phyloP scores from a whole-genome alignment of 2,888 invertebrate species.

The Tachina grossa region DNA sequence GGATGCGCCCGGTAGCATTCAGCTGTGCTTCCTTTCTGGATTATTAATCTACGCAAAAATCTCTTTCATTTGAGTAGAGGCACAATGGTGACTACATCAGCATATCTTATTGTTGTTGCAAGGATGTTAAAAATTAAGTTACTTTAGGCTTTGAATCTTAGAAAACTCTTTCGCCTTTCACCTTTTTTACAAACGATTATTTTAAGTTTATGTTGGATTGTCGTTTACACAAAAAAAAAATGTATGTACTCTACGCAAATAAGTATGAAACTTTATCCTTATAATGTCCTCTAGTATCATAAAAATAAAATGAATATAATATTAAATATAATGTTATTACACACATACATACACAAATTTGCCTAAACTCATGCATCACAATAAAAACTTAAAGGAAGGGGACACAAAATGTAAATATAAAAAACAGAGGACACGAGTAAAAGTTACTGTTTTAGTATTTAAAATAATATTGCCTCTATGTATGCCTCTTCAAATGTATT shows the following conservation, averaged over 20 bases:
- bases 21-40: too few species aligned
- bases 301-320: constrained; percentile 78
- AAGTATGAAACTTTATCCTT: constrained; percentile 65
- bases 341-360: constrained; percentile 27
- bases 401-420: neutral
- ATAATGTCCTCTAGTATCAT: constrained; percentile 78
- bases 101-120: too few species aligned
- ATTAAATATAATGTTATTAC: constrained; percentile 76
- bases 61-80: too few species aligned
- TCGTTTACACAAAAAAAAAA: constrained; percentile 60
- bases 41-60: too few species aligned
- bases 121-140: too few species aligned
- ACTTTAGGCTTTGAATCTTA: neutral
- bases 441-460: constrained; percentile 18
- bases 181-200: constrained; percentile 30
- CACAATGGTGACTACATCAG: too few species aligned
- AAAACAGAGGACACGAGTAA: neutral
- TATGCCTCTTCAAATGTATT: constrained; percentile 29
- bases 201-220: constrained; percentile 20
- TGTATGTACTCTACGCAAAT: constrained; percentile 52
- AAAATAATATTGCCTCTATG: constrained; percentile 30
- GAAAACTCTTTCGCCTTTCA: constrained; percentile 16
- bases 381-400: neutral
- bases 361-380: neutral
- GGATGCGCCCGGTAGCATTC: too few species aligned